Conservation (phyloP, 1,140 invertebrate species). For the Papilio glaucus region DNA sequence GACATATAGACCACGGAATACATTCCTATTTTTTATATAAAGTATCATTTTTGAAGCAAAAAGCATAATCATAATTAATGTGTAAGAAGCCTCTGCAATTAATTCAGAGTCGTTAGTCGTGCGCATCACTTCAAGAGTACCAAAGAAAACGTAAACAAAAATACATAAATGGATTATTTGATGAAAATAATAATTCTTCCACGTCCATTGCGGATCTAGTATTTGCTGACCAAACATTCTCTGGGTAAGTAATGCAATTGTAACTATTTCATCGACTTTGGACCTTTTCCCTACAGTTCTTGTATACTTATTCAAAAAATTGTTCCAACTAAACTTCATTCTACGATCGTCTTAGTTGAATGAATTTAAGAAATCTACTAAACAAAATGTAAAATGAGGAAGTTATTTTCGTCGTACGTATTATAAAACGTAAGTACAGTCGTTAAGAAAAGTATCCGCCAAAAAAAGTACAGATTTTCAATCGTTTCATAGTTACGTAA, state of each 20-base stretch:
- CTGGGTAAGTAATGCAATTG: slow-evolving; percentile 54
- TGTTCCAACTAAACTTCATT: too few relatives aligned
- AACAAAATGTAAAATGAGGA: too few relatives aligned
- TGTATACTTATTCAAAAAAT: slow-evolving; percentile 49
- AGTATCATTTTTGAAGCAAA: slow-evolving; percentile 60
- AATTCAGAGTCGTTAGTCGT: slow-evolving; percentile 49
- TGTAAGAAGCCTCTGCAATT: slow-evolving; percentile 63
- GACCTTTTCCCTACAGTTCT: slow-evolving; percentile 56
- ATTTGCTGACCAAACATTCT: slow-evolving; percentile 63
- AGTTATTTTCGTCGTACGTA: too few relatives aligned
- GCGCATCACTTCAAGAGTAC: slow-evolving; percentile 57
- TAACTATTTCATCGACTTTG: slow-evolving; percentile 59
- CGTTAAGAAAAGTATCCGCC: too few relatives aligned
- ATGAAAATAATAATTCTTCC: slow-evolving; percentile 52
- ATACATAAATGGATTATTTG: slow-evolving; percentile 54
- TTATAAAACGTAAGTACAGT: too few relatives aligned
- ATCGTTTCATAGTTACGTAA: too few relatives aligned
- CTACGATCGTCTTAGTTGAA: too few relatives aligned
- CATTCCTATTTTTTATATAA: slow-evolving; percentile 53
- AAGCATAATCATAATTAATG: slow-evolving; percentile 54
- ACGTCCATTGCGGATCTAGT: slow-evolving; percentile 65
- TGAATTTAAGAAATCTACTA: too few relatives aligned
- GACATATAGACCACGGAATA: slow-evolving; percentile 56
- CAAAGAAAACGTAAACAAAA: slow-evolving; percentile 62
- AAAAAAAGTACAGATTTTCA: too few relatives aligned